Evolutionary conservation across 2,113 vertebrate genomes (phyloP), one percentile per base, ranked within the genome.

Genomic region (Hydrolagus affinis): DNA sequence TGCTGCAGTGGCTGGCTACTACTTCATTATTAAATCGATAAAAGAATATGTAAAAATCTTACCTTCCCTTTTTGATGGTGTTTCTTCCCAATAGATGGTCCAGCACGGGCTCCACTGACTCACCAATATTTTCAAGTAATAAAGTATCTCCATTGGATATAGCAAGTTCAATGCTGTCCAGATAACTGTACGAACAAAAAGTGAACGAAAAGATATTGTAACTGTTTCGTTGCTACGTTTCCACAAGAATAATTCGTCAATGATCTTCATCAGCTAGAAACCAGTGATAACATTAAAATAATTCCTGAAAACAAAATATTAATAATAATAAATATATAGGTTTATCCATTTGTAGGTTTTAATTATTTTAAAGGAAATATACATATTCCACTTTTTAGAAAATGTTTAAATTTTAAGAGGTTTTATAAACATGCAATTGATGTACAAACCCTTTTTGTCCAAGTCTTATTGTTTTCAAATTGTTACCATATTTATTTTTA

Each of bases 21-120:
- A 77, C 14, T n/a, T n/a, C n/a, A 12, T 12, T 11, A 71, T n/a
- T 19, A 56, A 19, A 73, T 30, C 17, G 66, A 21, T 17, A 66
- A 66, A 83, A 68, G 44, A 66, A 25, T 8, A 80, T 64, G 64
- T 66, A 28, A 32, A 8, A 32, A 83, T 74, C 93, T 88, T 85
- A 93, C 94, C 62, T 93, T 74, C 93, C 94, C 89, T 92, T 94
- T 85, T 90, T 94, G 75, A 89, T 90, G 0, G 92, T 94, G 89
- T 91, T 94, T 86, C 92, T 91, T 88, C 92, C 92, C 71, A 94
- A 88, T 21, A 94, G 86, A 0, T 90, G 92, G 19, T 94, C 93
- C 76, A 94, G 90, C 86, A 94, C 94, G 0, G 93, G 91, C 23
- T 94, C 94, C 83, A 94, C 78, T 0, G 89, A 92, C 86, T 94